phyloP scores from a whole-genome alignment of 1,140 invertebrate genomes.

The Helicoverpa zea region DNA sequence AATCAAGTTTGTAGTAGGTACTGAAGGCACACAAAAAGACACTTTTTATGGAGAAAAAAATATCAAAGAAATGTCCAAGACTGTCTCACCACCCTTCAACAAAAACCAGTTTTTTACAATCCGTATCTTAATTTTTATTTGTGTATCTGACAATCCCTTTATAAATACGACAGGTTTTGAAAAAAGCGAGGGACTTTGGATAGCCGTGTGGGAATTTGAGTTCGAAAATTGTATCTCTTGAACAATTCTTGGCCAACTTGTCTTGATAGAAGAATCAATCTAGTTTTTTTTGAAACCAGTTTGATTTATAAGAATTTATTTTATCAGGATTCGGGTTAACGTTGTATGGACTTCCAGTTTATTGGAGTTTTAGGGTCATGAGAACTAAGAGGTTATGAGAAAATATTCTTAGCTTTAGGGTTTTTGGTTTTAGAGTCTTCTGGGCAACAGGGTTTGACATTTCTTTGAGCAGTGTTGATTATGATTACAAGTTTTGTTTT shows the following conservation, averaged over 20 bases:
- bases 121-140: constrained; percentile 55
- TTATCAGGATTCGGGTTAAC: constrained; percentile 45
- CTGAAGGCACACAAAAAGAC: neutral
- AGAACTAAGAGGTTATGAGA: constrained; percentile 51
- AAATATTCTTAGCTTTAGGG: constrained; percentile 14
- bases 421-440: neutral
- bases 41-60: constrained; percentile 3
- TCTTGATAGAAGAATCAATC: constrained; percentile 54
- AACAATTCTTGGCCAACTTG: constrained; percentile 59
- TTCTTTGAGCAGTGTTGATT: neutral
- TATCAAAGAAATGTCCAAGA: constrained; percentile 28
- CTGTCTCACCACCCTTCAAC: constrained; percentile 36
- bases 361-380: constrained; percentile 52
- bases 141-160: constrained; percentile 49
- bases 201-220: constrained; percentile 46
- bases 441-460: neutral
- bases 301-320: constrained; percentile 55
- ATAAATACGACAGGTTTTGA: constrained; percentile 63
- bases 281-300: constrained; percentile 66
- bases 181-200: constrained; percentile 42
- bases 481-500: too few species aligned
- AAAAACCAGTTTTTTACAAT: constrained; percentile 51
- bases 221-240: constrained; percentile 44
- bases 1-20: constrained; percentile 6
- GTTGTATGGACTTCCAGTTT: constrained; percentile 41